Base-by-base conservation (phyloP, 2,888 invertebrate species). In the Chloromyia formosa region DNA sequence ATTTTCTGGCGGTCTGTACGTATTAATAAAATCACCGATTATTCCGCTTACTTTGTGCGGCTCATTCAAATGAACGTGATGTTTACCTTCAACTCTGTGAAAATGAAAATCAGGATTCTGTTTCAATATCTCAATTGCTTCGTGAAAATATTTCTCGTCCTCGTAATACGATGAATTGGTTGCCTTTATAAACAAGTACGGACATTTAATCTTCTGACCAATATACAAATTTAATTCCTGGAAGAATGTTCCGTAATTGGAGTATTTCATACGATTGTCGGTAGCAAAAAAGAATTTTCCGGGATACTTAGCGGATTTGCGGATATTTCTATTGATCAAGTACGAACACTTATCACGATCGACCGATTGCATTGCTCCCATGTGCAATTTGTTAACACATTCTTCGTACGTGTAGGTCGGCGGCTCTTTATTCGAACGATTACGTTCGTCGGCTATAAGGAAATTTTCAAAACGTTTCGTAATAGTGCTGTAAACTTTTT, bases 61-160 rank as follows among this genome's bases (percentile, higher is more conserved):
- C 78, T 90, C 86, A 78, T 90, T 92, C 76, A 94, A 87, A 85
- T 94, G 93, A n/a, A 91, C 87, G 82, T 93, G 93, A 85, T 94
- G 94, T 1, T 88, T 88, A 0, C 93, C 93, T 16, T 90, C 87
- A 0, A 93, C 85, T 75, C 87, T 86, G 74, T 90, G 87, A 77
- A 87, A 87, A 80, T 89, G 88, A 79, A 89, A 91, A 62, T 88
- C 86, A 0, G 84, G 84, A 79, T 89, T 87, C 18, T 85, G 84
- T 74, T 86, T 88, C 35, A 93, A 81, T 9, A 88, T 81, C 62
- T 88, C 87, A 20, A 90, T 79, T 77, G 89, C 87, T 78, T 88
- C 88, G 23, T 89, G 86, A 72, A 88, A 88, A 78, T 88, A 87
- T 69, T 88, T 85, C 78, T 89, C 89, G 0, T 85, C 81, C 66